Evolutionary conservation across 2,888 invertebrate species (phyloP).

Genomic region (Cephus pulcher): DNA sequence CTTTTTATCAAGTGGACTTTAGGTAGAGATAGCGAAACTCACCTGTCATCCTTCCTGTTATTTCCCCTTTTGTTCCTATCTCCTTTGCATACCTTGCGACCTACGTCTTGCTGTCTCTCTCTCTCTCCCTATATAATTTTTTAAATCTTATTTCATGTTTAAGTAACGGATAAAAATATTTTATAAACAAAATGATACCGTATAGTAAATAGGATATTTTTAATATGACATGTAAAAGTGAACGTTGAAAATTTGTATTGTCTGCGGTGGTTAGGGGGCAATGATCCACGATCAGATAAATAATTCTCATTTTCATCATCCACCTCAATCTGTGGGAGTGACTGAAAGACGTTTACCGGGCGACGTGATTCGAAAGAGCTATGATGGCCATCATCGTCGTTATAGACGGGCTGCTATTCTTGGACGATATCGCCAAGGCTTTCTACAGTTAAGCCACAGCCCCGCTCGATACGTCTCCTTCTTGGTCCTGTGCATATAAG

Average conservation of each 20-base stretch:
- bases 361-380: background rate
- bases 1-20: background rate
- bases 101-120: background rate
- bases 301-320: background rate
- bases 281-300: too few species aligned
- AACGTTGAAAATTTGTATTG: too few species aligned
- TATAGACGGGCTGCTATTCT: background rate
- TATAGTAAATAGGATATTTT: too few species aligned
- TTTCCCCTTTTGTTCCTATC: background rate
- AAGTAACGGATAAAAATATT: too few species aligned
- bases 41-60: too few species aligned
- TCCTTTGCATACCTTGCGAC: background rate
- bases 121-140: too few species aligned
- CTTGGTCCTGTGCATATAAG: background rate
- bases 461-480: background rate
- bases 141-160: too few species aligned
- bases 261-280: too few species aligned
- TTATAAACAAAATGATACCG: too few species aligned
- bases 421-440: constrained; percentile 6
- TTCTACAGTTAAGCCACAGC: background rate
- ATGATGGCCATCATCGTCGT: background rate
- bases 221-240: too few species aligned
- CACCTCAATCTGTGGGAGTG: background rate
- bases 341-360: background rate
- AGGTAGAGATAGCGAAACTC: background rate